phyloP scores from a whole-genome alignment of 2,113 vertebrate species.

The Eleginops maclovinus region DNA sequence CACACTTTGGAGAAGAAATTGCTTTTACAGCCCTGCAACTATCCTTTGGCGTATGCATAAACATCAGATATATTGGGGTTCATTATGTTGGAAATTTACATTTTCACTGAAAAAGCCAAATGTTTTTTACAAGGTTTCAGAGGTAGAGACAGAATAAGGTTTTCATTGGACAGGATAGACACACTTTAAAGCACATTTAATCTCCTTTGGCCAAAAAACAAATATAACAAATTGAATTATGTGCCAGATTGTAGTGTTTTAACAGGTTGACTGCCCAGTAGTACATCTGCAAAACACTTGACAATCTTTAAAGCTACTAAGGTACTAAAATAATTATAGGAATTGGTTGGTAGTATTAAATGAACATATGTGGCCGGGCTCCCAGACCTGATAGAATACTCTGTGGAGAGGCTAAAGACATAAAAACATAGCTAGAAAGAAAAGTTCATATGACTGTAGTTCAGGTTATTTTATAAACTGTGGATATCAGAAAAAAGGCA shows the following conservation, averaged over 20 bases:
- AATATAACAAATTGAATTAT: background rate
- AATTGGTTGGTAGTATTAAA: background rate
- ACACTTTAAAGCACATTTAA: background rate
- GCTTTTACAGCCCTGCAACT: background rate
- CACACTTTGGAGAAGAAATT: background rate
- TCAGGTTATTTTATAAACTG: background rate
- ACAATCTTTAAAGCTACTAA: background rate
- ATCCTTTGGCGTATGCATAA: background rate
- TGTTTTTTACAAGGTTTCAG: background rate
- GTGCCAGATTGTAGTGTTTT: background rate
- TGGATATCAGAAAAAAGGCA: constrained; percentile 1
- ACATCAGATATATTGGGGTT: background rate
- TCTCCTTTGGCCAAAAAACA: background rate
- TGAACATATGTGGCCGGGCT: background rate
- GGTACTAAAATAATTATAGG: background rate
- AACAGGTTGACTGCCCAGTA: background rate
- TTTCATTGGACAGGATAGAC: background rate
- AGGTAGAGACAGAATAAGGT: background rate
- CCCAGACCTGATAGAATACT: background rate
- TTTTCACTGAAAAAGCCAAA: background rate
- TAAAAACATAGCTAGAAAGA: no score
- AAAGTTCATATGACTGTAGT: background rate
- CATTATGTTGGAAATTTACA: background rate
- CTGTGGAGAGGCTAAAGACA: background rate
- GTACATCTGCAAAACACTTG: background rate